These are phyloP conservation scores for Mythimna vitellina DNA, from an alignment of 2,888 invertebrate genomes.

Conservation along the genomic window DNA sequence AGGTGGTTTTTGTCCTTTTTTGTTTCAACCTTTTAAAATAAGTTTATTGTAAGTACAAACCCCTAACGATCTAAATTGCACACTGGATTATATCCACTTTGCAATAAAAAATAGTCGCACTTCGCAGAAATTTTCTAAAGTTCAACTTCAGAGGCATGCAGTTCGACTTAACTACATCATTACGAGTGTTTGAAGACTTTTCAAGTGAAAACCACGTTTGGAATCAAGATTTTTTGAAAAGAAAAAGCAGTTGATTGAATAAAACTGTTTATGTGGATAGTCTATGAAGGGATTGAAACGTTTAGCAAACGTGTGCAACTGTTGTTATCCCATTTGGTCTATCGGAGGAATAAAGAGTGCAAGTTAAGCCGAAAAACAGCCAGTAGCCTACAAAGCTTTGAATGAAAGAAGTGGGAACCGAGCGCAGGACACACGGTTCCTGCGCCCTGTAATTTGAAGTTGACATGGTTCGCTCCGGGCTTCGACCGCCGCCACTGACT, in stretches of 20 bases:
- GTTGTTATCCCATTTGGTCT: slow-evolving; percentile 75
- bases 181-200: slow-evolving; percentile 59
- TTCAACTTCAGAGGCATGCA: slow-evolving; percentile 46
- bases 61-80: slow-evolving; percentile 23
- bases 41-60: slow-evolving; percentile 20
- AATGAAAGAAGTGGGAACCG: slow-evolving; percentile 72
- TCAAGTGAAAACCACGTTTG: slow-evolving; percentile 50
- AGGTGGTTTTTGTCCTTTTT: not conserved
- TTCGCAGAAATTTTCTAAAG: slow-evolving; percentile 52
- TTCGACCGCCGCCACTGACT: slow-evolving; percentile 36
- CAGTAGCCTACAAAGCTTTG: slow-evolving; percentile 81
- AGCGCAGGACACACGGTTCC: slow-evolving; percentile 70
- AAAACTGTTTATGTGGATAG: slow-evolving; percentile 49
- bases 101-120: slow-evolving; percentile 55
- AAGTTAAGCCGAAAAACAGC: slow-evolving; percentile 78
- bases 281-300: slow-evolving; percentile 48
- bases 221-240: slow-evolving; percentile 49
- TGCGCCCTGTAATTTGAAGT: slow-evolving; percentile 82
- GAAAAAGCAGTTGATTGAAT: slow-evolving; percentile 58
- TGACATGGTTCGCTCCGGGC: slow-evolving; percentile 70
- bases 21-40: not conserved
- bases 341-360: slow-evolving; percentile 76
- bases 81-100: slow-evolving; percentile 47
- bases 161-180: slow-evolving; percentile 59
- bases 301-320: slow-evolving; percentile 57